phyloP scores from a whole-genome alignment of 2,113 vertebrate genomes.

The Passer montanus region DNA sequence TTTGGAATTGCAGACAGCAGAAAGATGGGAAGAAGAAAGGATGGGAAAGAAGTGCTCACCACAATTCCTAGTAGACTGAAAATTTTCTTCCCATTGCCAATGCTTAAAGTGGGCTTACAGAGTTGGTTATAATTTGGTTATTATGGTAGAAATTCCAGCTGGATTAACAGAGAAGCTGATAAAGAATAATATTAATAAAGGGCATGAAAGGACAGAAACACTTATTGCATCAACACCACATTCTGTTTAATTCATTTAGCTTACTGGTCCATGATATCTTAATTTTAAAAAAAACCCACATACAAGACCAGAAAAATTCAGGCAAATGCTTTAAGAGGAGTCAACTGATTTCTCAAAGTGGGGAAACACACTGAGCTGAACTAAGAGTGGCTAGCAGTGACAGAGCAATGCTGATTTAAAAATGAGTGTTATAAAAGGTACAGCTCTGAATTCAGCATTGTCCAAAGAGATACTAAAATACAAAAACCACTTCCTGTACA shows the following conservation, averaged over 20 bases:
- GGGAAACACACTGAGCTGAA: not conserved
- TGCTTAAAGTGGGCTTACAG: not conserved
- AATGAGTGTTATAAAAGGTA: not conserved
- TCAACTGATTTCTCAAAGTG: not conserved
- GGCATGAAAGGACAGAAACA: not conserved
- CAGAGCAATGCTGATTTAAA: not conserved
- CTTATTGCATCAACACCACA: not conserved
- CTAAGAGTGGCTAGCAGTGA: not conserved
- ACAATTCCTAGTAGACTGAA: not conserved
- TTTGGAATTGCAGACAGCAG: not conserved
- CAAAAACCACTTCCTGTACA: fast-evolving
- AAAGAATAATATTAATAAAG: not conserved
- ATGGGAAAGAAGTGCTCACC: not conserved
- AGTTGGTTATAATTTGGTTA: not conserved
- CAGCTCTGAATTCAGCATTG: not conserved
- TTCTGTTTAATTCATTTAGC: not conserved
- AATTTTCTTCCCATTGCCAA: not conserved
- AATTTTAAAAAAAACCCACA: not conserved
- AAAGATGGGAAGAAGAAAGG: not conserved
- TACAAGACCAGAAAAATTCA: not conserved
- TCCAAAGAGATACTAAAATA: not conserved
- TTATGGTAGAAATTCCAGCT: not conserved
- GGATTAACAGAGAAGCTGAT: not conserved
- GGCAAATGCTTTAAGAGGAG: not conserved
- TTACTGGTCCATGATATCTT: not conserved